Conservation (phyloP, 2,113 vertebrate species). For the Odontesthes bonariensis region DNA sequence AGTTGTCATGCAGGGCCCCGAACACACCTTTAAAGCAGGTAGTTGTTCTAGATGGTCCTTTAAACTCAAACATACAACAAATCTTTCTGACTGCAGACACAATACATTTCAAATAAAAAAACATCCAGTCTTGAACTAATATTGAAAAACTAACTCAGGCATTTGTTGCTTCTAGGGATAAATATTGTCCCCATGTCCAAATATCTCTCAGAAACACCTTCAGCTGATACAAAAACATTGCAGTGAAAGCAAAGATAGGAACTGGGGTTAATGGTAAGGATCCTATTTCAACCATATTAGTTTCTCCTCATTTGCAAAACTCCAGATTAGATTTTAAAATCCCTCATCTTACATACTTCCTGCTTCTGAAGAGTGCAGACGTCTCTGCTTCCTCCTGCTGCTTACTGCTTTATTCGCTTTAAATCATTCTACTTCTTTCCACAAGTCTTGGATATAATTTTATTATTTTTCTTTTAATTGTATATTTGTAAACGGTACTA, state of each 20-base stretch:
- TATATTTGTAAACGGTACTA: too few relatives aligned
- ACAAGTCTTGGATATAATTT: too few relatives aligned
- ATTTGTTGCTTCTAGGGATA: neutral
- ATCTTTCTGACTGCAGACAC: too few relatives aligned
- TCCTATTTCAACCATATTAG: neutral
- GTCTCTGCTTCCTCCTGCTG: too few relatives aligned
- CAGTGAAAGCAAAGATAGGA: neutral
- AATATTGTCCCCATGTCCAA: neutral
- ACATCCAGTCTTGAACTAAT: too few relatives aligned
- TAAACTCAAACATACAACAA: neutral
- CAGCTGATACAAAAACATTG: neutral
- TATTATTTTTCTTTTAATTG: too few relatives aligned
- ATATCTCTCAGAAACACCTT: neutral
- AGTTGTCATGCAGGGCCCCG: too few relatives aligned
- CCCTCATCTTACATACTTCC: neutral
- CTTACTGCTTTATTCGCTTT: too few relatives aligned
- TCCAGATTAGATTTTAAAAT: slow-evolving; percentile 1
- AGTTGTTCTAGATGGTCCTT: neutral
- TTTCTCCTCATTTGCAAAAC: neutral
- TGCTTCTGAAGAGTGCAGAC: too few relatives aligned
- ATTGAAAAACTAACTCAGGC: neutral
- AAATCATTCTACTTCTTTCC: too few relatives aligned
- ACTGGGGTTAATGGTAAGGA: neutral
- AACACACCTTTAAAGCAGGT: neutral
- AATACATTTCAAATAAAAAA: too few relatives aligned